Evolutionary conservation across 2,888 invertebrate species (phyloP), one percentile per base, ranked within the genome.

Genomic region (Spicauda simplicius): DNA sequence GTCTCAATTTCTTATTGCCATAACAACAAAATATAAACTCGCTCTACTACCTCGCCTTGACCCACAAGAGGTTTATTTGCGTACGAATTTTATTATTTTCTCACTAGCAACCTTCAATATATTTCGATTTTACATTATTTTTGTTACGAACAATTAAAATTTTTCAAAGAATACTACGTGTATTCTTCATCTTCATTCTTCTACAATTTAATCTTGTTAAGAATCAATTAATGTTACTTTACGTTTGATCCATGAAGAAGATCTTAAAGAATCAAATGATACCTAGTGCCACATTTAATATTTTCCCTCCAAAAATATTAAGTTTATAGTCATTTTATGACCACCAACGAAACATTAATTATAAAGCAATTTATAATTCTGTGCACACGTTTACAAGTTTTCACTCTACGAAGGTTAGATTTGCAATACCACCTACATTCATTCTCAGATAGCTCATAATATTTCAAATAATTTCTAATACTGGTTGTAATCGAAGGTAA

Each of bases 381-480:
- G n/a, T 45, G n/a, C 19, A 18, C 41, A 16, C 45, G 58, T 19
- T 7, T 58, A 20, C 30, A 48, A 59, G 30, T 59, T 59, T 59
- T 59, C 50, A 30, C 59, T 59, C 30, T 18, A 1, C 30, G 45
- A 50, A 59, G 59, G 59, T 59, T 50, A 50, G 30, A 50, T 58
- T 58, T 59, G 59, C 55, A 55, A 33, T 56, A 20, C 48, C 62
- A 55, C 50, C 64, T 64, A 64, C 61, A 61, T 25, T 54, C 48
- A 48, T 20, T 48, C n/a, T n/a, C 59, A 50, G 59, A 50, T 59
- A 59, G 19, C 58, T 58, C 10, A 19, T 57, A 64, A 64, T 33
- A 64, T 57, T 58, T 55, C 25, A 52, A 64, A 58, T 68, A 68
- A 66, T 69, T 58, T 64, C 19, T 53, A 48, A 57, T 50, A 14